Base-by-base conservation (phyloP, 1,140 invertebrate species). In the Drosophila kanapiae region DNA sequence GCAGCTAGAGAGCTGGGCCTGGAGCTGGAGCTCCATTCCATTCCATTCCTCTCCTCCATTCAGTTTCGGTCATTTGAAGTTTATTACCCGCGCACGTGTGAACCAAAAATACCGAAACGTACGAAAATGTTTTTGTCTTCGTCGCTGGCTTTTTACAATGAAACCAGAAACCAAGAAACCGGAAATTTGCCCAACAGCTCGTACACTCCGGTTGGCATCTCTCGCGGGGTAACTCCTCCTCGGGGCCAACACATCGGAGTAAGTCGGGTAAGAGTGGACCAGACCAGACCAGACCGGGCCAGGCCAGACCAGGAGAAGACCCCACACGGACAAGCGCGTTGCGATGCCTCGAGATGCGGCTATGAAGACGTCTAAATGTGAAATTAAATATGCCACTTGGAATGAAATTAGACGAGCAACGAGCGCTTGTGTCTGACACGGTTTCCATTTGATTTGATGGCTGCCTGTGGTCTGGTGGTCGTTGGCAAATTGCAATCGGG, bases 71-170 rank as follows among this genome's bases (percentile, higher is more conserved):
- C 81, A 90, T 88, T 88, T 88, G 80, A 90, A 85, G 84, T 88
- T 90, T 88, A 88, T 88, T 88, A 88, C 81, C 85, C 81, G 78
- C 78, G 78, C 85, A 88, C 85, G 85, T 88, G 85, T 88, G 85
- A 88, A 88, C 85, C 70, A 84, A 90, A 88, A 88, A 88, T 88
- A 82, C 85, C 85, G 67, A 90, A 88, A 90, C 85, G 85, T 88
- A 88, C 85, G 51, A 63, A 72, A 49, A 67, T 67, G 38, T 58
- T 75, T 75, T 76, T 42, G 54, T 51, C 33, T 54, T 37, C 29
- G 67, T 54, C n/a, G 58, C 11, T 54, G 38, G 62, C 47, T 68
- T 61, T 86, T 88, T 85, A 88, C 84, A 81, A 85, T 68, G 81
- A 90, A 88, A 84, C 67, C 67, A 68, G 45, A 84, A 88, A 56